These are phyloP conservation scores for Heptascelio sp. DNA, from an alignment of 2,888 invertebrate species.

Conservation along the genomic window DNA sequence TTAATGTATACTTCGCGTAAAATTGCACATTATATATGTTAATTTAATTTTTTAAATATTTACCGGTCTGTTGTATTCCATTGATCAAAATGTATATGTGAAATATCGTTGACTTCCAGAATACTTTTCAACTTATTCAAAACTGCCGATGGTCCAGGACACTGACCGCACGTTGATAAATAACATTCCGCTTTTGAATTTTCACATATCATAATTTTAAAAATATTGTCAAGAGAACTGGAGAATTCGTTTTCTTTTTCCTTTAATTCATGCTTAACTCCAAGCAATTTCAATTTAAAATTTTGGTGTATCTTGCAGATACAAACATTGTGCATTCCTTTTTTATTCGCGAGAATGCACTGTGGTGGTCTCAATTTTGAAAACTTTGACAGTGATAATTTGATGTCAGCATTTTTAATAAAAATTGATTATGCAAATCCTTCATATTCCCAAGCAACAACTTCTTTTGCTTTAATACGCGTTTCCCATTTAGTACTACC, in stretches of 20 bases:
- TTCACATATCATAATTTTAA: slow-evolving; percentile 29
- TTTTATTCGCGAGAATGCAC: slow-evolving; percentile 8
- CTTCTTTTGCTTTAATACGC: slow-evolving; percentile 18
- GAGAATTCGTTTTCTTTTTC: not conserved
- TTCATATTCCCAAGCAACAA: slow-evolving; percentile 20
- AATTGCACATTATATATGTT: not conserved
- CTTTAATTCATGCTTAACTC: slow-evolving; percentile 10
- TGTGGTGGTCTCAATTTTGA: slow-evolving; percentile 7
- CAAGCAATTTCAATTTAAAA: slow-evolving; percentile 19
- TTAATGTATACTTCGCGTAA: not conserved
- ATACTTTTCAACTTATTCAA: slow-evolving; percentile 23
- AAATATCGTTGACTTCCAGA: not conserved
- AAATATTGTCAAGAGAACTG: slow-evolving; percentile 8
- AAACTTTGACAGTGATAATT: slow-evolving; percentile 37
- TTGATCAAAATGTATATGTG: slow-evolving; percentile 29
- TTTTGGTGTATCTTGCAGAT: slow-evolving; percentile 33
- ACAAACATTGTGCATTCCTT: slow-evolving; percentile 9
- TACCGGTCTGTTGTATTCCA: slow-evolving; percentile 33
- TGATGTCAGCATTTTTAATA: not conserved
- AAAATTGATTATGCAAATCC: slow-evolving; percentile 5
- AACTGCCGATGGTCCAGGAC: slow-evolving; percentile 35
- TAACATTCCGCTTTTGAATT: slow-evolving; percentile 37
- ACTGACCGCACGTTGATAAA: slow-evolving; percentile 32
- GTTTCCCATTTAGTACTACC: slow-evolving; percentile 13
- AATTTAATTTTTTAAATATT: not conserved